A percentile compares a stretch with the other conserved stretches of the same genome.
These are phyloP conservation scores for Hyperoplus lanceolatus DNA, from an alignment of 2,797 vertebrate genomes.

Conservation along the genomic window DNA sequence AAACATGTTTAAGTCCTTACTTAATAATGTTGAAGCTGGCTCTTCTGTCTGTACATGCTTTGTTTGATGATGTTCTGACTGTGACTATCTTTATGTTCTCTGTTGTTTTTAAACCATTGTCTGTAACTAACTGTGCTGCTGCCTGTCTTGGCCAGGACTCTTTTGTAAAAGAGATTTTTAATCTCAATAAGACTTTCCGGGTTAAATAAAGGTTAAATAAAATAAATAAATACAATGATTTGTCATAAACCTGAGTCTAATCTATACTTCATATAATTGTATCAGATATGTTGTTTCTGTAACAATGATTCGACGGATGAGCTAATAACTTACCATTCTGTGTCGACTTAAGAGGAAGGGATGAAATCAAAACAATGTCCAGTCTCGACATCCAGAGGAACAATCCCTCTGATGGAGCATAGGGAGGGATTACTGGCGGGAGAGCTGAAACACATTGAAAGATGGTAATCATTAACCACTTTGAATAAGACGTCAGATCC, in stretches of 20 bases:
- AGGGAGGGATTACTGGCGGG: conserved; percentile 40
- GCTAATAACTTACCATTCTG: conserved; percentile 21
- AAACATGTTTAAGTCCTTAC: neutral
- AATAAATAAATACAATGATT: no score
- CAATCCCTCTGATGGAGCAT: conserved; percentile 15
- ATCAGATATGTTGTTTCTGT: conserved; percentile 10
- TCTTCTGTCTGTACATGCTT: no score
- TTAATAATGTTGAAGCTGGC: no score
- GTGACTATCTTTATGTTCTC: no score
- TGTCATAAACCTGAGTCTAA: neutral
- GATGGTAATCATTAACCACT: conserved; percentile 78
- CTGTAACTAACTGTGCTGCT: no score
- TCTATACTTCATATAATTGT: conserved; percentile 1
- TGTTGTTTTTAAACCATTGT: no score
- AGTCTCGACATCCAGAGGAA: conserved; percentile 39
- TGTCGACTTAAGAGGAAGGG: conserved; percentile 18
- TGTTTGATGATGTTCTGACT: no score
- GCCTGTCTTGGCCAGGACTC: no score
- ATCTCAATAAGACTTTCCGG: no score
- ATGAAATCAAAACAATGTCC: conserved; percentile 50
- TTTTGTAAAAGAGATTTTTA: no score
- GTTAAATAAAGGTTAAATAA: no score
- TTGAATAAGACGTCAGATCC: conserved; percentile 75
- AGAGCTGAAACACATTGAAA: conserved; percentile 69
- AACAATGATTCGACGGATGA: conserved; percentile 26